Base-by-base conservation (phyloP, 2,113 vertebrate genomes). In the Onychostruthus taczanowskii region DNA sequence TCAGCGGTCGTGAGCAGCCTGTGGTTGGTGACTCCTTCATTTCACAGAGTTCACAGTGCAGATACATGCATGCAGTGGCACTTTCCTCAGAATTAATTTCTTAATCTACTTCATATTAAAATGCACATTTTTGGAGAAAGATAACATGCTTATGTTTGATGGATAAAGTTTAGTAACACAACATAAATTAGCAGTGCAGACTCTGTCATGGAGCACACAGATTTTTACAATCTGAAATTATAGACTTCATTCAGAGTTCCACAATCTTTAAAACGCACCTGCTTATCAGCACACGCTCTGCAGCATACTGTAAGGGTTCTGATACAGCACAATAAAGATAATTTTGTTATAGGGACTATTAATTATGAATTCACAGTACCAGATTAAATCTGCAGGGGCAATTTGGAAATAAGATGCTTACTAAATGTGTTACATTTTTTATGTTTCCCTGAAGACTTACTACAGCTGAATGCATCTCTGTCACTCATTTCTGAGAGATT, bases 351-450 rank as follows among this genome's bases (percentile, higher is more conserved):
- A 76, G 41, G n/a, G 78, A 46, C 23, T 77, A 55, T 53, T 91
- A 52, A 82, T 76, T 88, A 92, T 35, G 11, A 93, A 90, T 84
- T 93, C 12, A 3, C 18, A 53, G 27, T 44, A 81, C 9, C 23
- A 89, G 78, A 95, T 94, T 80, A 90, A 95, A 86, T 94, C 90
- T 90, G 20, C 59, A 78, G 75, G 61, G 72, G 53, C 39, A 80
- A 86, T 84, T 81, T 92, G 72, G 35, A 92, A 96, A 89, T 81
- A 6, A 91, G n/a, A 77, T 52, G 27, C 59, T 95, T 66, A 66
- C 81, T 93, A 93, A 91, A 77, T 22, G 22, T 39, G 49, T 53
- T 69, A 73, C 14, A 0, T n/a, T 50, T 87, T 80, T 77, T 69
- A n/a, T n/a, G n/a, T 67, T 94, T 86, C 79, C 43, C 61, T 61